Percentiles rank a stretch among this genome's conserved stretches.
Evolutionary conservation across 2,888 invertebrate species (phyloP).

Genomic region (Caenorhabditis panamensis): DNA sequence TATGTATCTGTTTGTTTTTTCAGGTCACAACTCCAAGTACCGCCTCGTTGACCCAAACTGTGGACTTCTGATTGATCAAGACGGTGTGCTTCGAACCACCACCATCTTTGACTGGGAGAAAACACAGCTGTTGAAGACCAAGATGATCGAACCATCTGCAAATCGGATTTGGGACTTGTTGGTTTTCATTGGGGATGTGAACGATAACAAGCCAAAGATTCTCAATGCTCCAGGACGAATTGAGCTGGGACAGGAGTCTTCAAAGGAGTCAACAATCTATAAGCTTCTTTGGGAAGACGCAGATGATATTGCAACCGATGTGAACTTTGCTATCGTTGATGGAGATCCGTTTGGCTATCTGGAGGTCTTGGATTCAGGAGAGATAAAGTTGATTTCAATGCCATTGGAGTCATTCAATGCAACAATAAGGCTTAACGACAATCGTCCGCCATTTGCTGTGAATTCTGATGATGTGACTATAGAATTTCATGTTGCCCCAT

Average conservation of each 20-base stretch:
- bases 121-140: conserved; percentile 35
- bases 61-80: conserved; percentile 52
- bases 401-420: conserved; percentile 47
- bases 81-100: conserved; percentile 39
- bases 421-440: conserved; percentile 41
- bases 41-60: conserved; percentile 42
- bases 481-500: conserved; percentile 10
- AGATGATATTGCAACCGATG: conserved; percentile 25
- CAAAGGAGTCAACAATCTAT: conserved; percentile 24
- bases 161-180: conserved; percentile 48
- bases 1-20: background rate
- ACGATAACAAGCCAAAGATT: conserved; percentile 50
- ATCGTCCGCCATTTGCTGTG: conserved; percentile 39
- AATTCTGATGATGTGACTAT: conserved; percentile 43
- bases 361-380: conserved; percentile 36
- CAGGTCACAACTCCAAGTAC: conserved; percentile 48
- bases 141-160: conserved; percentile 49
- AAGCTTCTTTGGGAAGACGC: conserved; percentile 23
- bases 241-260: background rate
- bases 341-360: conserved; percentile 39
- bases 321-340: conserved; percentile 27
- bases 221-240: conserved; percentile 38
- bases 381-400: background rate
- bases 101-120: conserved; percentile 36
- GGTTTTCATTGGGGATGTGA: conserved; percentile 49